phyloP scores from a whole-genome alignment of 2,888 invertebrate genomes.

The Dermolepida albohirtum region DNA sequence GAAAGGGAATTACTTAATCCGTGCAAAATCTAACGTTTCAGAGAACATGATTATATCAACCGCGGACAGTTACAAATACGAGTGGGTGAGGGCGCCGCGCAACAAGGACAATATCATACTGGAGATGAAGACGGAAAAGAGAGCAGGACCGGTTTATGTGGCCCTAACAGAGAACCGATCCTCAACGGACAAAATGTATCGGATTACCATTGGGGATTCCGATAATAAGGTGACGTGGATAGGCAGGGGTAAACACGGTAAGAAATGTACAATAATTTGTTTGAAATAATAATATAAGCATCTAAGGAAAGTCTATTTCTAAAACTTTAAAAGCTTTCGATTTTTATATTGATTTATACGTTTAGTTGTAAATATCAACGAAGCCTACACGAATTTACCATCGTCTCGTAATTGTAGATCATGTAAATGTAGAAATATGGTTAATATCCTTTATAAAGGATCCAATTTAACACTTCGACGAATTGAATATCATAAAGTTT shows the following conservation, averaged over 20 bases:
- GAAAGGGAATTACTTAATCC: constrained; percentile 27
- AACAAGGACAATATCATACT: constrained; percentile 74
- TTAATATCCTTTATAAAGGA: too few species aligned
- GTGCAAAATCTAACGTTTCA: constrained; percentile 52
- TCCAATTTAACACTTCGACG: too few species aligned
- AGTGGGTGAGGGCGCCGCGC: constrained; percentile 74
- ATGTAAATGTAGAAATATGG: too few species aligned
- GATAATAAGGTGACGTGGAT: constrained; percentile 72
- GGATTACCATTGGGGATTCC: constrained; percentile 72
- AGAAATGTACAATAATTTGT: constrained; percentile 43
- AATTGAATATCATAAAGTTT: too few species aligned
- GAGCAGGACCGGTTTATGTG: constrained; percentile 67
- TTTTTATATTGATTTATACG: too few species aligned
- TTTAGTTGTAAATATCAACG: too few species aligned
- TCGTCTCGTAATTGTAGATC: too few species aligned
- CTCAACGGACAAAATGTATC: constrained; percentile 71
- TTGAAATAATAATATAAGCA: too few species aligned
- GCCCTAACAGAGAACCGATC: constrained; percentile 63
- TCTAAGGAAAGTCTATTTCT: too few species aligned
- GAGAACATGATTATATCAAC: constrained; percentile 75
- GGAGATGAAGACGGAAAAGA: constrained; percentile 68
- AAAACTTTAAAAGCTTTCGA: too few species aligned
- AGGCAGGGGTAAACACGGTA: constrained; percentile 75
- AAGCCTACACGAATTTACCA: too few species aligned
- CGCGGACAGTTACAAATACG: constrained; percentile 73